Percentiles rank a stretch among this genome's conserved stretches.
Evolutionary conservation across 2,888 invertebrate genomes (phyloP).

Genomic region (Tigriopus californicus): DNA sequence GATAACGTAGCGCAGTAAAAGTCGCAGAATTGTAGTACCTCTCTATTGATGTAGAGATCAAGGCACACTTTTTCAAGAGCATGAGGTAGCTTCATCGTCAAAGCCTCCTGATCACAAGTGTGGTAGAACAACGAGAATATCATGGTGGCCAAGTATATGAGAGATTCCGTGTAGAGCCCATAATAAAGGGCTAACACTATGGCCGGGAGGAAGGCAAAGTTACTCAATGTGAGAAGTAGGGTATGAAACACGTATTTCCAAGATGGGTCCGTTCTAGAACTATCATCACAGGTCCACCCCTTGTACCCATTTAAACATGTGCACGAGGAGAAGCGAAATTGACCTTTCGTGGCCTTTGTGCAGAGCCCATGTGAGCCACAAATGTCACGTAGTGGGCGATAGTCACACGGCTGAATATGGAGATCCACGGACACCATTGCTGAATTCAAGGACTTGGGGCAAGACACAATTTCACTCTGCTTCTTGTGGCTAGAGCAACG

Average conservation of each 20-base stretch:
- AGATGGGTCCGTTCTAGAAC: neutral
- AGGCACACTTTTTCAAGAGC: neutral
- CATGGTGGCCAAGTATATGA: constrained; percentile 29
- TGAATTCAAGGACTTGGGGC: neutral
- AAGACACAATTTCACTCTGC: neutral
- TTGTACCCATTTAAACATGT: constrained; percentile 27
- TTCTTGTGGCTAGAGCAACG: constrained; percentile 25
- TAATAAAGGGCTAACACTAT: constrained; percentile 25
- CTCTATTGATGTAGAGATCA: constrained; percentile 21
- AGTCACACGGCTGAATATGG: constrained; percentile 28
- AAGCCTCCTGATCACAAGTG: constrained; percentile 23
- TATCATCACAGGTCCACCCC: constrained; percentile 15
- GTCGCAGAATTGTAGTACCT: constrained; percentile 38
- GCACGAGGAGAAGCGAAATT: constrained; percentile 31
- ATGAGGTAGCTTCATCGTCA: neutral
- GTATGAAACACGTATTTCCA: neutral
- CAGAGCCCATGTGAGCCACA: constrained; percentile 31
- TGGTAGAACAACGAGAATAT: constrained; percentile 25
- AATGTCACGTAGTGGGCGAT: constrained; percentile 19
- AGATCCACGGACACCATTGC: constrained; percentile 30
- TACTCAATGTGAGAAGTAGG: constrained; percentile 27
- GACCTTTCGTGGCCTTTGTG: constrained; percentile 31
- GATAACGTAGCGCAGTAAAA: constrained; percentile 38
- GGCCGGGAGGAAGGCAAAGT: constrained; percentile 29
- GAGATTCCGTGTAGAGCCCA: constrained; percentile 25